Percentiles rank a stretch among this genome's conserved stretches.
These are phyloP conservation scores for Heteronetta atricapilla DNA, from an alignment of 2,113 vertebrate genomes.

Conservation along the genomic window DNA sequence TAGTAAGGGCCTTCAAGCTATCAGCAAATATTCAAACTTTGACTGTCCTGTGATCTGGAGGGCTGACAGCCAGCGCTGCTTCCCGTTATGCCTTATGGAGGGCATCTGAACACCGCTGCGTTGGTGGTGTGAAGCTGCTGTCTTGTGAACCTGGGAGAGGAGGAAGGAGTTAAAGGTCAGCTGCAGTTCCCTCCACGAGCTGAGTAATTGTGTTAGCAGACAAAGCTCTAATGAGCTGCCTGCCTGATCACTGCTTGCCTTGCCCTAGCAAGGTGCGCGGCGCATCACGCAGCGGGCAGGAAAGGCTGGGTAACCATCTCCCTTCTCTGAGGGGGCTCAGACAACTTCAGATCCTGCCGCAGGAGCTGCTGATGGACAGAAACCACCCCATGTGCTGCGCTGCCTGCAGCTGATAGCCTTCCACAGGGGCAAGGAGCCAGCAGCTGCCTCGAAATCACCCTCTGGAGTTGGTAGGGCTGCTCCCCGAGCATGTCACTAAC, in stretches of 20 bases:
- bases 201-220: background rate
- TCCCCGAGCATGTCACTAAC: background rate
- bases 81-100: fast-evolving
- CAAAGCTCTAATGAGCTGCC: background rate
- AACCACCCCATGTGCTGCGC: background rate
- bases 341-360: background rate
- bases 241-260: background rate
- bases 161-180: constrained; percentile 13
- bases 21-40: background rate
- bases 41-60: background rate
- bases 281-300: background rate
- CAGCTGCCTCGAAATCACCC: background rate
- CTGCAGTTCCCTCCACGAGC: background rate
- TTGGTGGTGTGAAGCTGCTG: fast-evolving
- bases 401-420: background rate
- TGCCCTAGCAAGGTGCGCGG: background rate
- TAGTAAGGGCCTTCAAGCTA: too few relatives aligned
- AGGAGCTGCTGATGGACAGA: background rate
- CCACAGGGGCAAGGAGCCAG: background rate
- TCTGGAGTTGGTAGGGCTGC: background rate
- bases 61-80: background rate
- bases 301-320: background rate
- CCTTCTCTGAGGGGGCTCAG: background rate
- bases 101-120: background rate
- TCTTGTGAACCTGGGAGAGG: background rate